These are phyloP conservation scores for Drosophila subsilvestris DNA, from an alignment of 2,888 invertebrate species.

Conservation along the genomic window DNA sequence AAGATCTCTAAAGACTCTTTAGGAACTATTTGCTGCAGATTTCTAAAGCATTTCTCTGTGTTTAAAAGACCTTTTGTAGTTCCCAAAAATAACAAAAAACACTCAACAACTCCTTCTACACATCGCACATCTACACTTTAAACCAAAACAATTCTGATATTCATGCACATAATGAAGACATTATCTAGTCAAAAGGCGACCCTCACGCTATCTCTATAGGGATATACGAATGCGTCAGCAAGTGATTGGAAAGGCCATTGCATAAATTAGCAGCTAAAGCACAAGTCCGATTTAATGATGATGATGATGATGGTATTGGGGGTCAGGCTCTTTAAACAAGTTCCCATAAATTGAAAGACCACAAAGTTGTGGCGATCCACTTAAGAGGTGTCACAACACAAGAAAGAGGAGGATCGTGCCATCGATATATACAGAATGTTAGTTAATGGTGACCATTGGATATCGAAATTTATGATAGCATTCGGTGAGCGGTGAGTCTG, in stretches of 20 bases:
- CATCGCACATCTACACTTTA: not conserved
- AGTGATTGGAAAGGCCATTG: constrained; percentile 57
- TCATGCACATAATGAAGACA: constrained; percentile 35
- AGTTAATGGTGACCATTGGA: constrained; percentile 67
- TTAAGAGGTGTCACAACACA: constrained; percentile 71
- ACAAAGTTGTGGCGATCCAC: constrained; percentile 57
- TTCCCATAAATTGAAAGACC: constrained; percentile 56
- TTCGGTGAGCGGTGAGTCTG: constrained; percentile 17
- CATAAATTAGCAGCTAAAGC: constrained; percentile 54
- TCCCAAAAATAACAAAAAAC: too few species aligned
- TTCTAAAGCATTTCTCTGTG: too few species aligned
- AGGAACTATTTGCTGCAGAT: too few species aligned
- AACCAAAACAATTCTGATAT: not conserved
- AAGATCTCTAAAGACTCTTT: too few species aligned
- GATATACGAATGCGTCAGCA: constrained; percentile 65
- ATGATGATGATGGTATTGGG: not conserved
- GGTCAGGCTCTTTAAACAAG: constrained; percentile 43
- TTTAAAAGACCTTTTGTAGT: not conserved
- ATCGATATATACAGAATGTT: constrained; percentile 20
- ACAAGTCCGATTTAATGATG: constrained; percentile 9
- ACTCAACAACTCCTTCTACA: not conserved
- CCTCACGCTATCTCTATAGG: constrained; percentile 52
- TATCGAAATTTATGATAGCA: constrained; percentile 60
- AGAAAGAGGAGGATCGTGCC: constrained; percentile 46
- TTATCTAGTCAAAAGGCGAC: constrained; percentile 21